A percentile compares a stretch with the other conserved stretches of the same genome.
These are phyloP conservation scores for Dryoscopus gambensis DNA, from an alignment of 2,113 vertebrate species.

Conservation along the genomic window DNA sequence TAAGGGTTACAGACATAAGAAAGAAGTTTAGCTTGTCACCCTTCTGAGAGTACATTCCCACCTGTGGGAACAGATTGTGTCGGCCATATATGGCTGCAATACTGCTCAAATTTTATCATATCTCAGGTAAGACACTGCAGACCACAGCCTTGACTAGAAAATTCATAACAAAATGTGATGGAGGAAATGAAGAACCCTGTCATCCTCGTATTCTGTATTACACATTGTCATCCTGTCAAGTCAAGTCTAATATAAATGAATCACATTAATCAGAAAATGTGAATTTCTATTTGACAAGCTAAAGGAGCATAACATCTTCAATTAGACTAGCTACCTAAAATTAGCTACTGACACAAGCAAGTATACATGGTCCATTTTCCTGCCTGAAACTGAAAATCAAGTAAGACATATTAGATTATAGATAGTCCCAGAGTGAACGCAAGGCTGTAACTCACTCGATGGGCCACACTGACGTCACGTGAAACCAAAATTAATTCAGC, in stretches of 20 bases:
- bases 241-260: slow-evolving; percentile 74
- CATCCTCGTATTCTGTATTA: slow-evolving; percentile 63
- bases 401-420: slow-evolving; percentile 60
- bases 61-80: background rate
- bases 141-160: slow-evolving; percentile 63
- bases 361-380: slow-evolving; percentile 64
- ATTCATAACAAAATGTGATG: slow-evolving; percentile 70
- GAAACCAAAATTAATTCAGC: slow-evolving; percentile 42
- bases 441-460: slow-evolving; percentile 46
- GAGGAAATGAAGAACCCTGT: slow-evolving; percentile 67
- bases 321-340: slow-evolving; percentile 73
- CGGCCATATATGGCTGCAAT: background rate
- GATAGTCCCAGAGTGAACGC: slow-evolving; percentile 32
- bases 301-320: slow-evolving; percentile 71
- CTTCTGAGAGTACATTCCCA: background rate
- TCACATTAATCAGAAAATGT: slow-evolving; percentile 73
- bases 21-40: background rate
- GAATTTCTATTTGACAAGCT: slow-evolving; percentile 74
- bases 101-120: slow-evolving; percentile 47
- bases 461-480: slow-evolving; percentile 43
- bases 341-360: slow-evolving; percentile 69
- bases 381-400: slow-evolving; percentile 60
- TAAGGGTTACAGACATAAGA: background rate
- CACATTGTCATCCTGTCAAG: slow-evolving; percentile 69
- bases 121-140: slow-evolving; percentile 54